A percentile compares a stretch with the other conserved stretches of the same genome.
Evolutionary conservation across 2,113 vertebrate species (phyloP).

Genomic region (Plecotus auritus): DNA sequence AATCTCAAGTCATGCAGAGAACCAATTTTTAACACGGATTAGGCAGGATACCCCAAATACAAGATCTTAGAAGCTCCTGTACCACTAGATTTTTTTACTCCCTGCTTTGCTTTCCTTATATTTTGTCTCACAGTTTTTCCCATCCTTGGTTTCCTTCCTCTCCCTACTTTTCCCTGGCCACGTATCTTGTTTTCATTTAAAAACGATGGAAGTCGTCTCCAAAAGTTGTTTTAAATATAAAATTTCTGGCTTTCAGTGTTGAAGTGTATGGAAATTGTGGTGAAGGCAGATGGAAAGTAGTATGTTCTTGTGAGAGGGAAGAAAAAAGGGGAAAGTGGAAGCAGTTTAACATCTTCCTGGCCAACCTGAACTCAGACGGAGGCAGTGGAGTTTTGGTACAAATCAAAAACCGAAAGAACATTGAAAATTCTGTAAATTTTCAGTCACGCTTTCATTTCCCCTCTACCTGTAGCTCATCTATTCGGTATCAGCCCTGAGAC

Average conservation of each 20-base stretch:
- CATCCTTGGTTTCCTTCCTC: constrained; percentile 11
- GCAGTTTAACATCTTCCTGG: constrained; percentile 36
- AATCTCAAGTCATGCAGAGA: constrained; percentile 22
- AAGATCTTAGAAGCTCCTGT: not conserved
- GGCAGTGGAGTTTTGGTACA: not conserved
- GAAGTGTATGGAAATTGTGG: constrained; percentile 61
- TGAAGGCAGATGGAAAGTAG: constrained; percentile 62
- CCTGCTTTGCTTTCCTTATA: not conserved
- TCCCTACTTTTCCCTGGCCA: constrained; percentile 15
- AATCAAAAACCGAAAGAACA: constrained; percentile 42
- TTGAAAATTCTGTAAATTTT: constrained; percentile 1
- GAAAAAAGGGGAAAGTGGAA: constrained; percentile 31
- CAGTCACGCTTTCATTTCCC: not conserved
- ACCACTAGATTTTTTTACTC: not conserved
- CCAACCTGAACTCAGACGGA: constrained; percentile 36
- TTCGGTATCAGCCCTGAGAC: not conserved
- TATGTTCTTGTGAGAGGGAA: not conserved
- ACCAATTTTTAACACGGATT: not conserved
- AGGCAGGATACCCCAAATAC: not conserved
- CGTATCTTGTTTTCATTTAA: constrained; percentile 56
- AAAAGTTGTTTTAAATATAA: constrained; percentile 63
- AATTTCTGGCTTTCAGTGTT: constrained; percentile 40
- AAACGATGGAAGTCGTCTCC: constrained; percentile 54
- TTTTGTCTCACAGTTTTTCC: not conserved
- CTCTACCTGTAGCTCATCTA: not conserved